Conservation (phyloP, 2,797 vertebrate species). For the Micromesistius poutassou region DNA sequence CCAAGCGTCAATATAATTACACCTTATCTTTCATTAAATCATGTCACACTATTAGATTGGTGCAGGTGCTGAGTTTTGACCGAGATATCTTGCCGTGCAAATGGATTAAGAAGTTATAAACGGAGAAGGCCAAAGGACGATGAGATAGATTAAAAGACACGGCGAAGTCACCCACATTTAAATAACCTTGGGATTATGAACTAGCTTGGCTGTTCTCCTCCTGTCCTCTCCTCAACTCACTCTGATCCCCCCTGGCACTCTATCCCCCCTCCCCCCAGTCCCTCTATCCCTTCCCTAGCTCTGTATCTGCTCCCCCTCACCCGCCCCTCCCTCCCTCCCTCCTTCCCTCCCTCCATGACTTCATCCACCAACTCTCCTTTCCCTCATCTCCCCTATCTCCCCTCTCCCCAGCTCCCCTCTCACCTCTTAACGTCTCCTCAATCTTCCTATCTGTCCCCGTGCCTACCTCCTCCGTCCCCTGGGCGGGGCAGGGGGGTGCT, state of each 20-base stretch:
- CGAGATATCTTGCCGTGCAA: too few species aligned
- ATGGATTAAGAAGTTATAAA: background rate
- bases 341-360: constrained; percentile 31
- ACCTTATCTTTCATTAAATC: background rate
- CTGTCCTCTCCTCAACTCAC: constrained; percentile 15
- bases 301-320: constrained; percentile 28
- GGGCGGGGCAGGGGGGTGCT: constrained; percentile 17
- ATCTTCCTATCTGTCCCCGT: constrained; percentile 31
- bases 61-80: background rate
- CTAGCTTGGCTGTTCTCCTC: background rate
- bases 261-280: constrained; percentile 15
- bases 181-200: background rate
- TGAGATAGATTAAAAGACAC: background rate
- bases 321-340: constrained; percentile 41
- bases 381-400: constrained; percentile 22
- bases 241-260: constrained; percentile 36
- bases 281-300: too few species aligned
- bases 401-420: constrained; percentile 20
- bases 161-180: background rate
- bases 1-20: background rate
- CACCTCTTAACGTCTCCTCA: constrained; percentile 28
- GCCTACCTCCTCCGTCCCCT: constrained; percentile 39
- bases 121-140: background rate
- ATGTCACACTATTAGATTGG: background rate
- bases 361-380: constrained; percentile 25